Base-by-base conservation (phyloP, 2,797 vertebrate genomes). In the Enteromius treurensis region DNA sequence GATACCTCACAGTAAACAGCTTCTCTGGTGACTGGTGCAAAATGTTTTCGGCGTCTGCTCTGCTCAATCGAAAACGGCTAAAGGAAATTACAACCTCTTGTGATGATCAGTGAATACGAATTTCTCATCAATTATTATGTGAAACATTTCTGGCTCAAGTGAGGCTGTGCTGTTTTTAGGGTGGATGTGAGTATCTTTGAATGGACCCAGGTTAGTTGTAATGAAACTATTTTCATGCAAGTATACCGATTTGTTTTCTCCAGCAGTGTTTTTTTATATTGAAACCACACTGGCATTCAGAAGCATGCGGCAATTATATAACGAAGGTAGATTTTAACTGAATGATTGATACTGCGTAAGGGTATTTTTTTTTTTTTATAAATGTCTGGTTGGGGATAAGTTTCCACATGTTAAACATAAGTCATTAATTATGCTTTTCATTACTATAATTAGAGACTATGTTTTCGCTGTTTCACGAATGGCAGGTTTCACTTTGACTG, bases 1-100 rank as follows among this genome's bases (percentile, higher is more conserved):
- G 71, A 82, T 75, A 2, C 71, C 58, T 73, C 53, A 34, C 47
- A 68, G 49, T 80, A 70, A 80, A 69, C 68, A 34, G 26, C 40
- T 47, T 81, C n/a, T 64, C 14, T 42, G 45, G 42, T 64, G 80
- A 65, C 13, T 49, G 69, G 86, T 47, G 79, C 71, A 82, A 86
- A 60, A 82, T 55, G 26, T 71, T 84, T 26, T 42, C 81, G 21
- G 51, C 71, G 49, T 73, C 76, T 26, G 68, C n/a, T 34, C 9
- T 34, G 40, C 34, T 55, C 64, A n/a, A 10, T 13, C 55, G 8
- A 19, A 29, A 34, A 64, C 42, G 49, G 77, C 79, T 37, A 86
- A 58, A 74, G 88, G 21, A 82, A 83, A 87, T 86, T 58, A 51
- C 21, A 79, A 62, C 21, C n/a, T 62, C 42, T 19, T 53, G 26